These are phyloP conservation scores for Pristionchus pacificus DNA, from an alignment of 1,140 invertebrate genomes.

Conservation along the genomic window DNA sequence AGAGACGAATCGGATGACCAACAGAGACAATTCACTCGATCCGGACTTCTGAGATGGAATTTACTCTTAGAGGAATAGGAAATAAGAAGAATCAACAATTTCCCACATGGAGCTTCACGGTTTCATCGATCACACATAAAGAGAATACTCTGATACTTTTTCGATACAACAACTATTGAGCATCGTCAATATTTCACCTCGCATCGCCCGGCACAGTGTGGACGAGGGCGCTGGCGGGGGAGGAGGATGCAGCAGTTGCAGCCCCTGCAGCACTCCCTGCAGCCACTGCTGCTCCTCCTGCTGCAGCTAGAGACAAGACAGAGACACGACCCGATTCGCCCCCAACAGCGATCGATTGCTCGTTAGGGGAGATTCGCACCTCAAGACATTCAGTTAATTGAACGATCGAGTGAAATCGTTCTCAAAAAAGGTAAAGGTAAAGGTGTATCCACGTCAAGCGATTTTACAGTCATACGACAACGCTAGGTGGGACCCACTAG, in stretches of 20 bases:
- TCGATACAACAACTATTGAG: neutral
- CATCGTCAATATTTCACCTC: neutral
- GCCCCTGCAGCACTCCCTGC: too few species aligned
- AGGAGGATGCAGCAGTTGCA: neutral
- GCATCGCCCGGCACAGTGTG: conserved; percentile 20
- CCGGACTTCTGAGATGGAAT: too few species aligned
- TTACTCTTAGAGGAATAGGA: neutral
- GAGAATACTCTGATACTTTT: neutral
- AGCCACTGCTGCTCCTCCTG: conserved; percentile 12
- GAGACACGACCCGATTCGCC: conserved; percentile 27
- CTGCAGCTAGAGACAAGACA: conserved; percentile 7
- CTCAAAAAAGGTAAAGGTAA: too few species aligned
- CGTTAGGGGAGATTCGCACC: conserved; percentile 13
- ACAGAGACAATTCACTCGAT: conserved; percentile 6
- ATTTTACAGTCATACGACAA: too few species aligned
- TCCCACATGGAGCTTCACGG: neutral
- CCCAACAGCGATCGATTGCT: conserved; percentile 24
- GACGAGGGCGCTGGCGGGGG: conserved; percentile 8
- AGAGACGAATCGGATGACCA: conserved; percentile 5
- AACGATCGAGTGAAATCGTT: neutral
- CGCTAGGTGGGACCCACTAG: too few species aligned
- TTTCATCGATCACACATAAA: neutral
- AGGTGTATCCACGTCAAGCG: too few species aligned
- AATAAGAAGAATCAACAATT: neutral
- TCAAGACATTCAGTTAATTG: conserved; percentile 3